Conservation (phyloP, 2,888 invertebrate genomes). For the Plebejus anna region DNA sequence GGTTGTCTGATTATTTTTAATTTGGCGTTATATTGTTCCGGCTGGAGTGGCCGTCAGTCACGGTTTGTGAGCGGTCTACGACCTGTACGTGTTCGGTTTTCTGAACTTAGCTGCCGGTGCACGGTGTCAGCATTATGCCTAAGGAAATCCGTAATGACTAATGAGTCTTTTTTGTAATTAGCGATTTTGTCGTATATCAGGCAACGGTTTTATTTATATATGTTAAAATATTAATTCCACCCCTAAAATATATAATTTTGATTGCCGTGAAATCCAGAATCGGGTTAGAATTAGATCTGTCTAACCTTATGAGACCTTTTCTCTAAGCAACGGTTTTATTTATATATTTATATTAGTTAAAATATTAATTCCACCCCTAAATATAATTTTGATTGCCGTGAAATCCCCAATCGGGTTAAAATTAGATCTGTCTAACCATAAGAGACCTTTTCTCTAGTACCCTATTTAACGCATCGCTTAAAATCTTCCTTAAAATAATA, state of each 20-base stretch:
- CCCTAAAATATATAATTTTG: neutral
- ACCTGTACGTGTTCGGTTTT: constrained; percentile 38
- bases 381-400: neutral
- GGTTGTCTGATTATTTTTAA: constrained; percentile 20
- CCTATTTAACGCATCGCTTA: constrained; percentile 4
- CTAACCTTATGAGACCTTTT: constrained; percentile 6
- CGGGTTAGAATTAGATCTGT: constrained; percentile 7
- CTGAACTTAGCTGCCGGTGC: constrained; percentile 37
- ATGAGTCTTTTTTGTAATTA: neutral
- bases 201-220: neutral
- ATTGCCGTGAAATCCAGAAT: neutral
- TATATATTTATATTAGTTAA: neutral
- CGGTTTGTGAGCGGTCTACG: constrained; percentile 43
- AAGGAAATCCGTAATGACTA: neutral
- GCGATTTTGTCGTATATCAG: neutral
- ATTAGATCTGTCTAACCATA: constrained; percentile 6
- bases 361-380: neutral
- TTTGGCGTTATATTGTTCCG: constrained; percentile 21
- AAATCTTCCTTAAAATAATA: neutral
- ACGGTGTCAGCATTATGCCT: constrained; percentile 26
- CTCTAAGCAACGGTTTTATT: neutral
- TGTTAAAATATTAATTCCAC: neutral
- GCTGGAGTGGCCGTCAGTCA: constrained; percentile 37
- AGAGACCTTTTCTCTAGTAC: neutral
- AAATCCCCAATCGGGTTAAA: neutral